Conservation (phyloP, 2,888 invertebrate genomes). For the Megalurothrips usitatus region DNA sequence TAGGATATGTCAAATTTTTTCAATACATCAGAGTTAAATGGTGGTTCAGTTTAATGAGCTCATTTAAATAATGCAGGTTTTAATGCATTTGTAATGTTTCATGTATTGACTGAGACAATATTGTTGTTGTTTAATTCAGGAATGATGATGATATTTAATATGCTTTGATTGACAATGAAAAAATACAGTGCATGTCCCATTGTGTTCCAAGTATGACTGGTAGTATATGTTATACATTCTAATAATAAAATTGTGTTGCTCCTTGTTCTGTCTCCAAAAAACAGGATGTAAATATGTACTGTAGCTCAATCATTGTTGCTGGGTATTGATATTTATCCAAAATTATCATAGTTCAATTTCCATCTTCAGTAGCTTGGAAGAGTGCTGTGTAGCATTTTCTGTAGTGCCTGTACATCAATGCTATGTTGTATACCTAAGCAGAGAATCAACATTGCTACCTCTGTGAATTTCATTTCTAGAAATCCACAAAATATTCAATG, state of each 20-base stretch:
- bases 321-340: not conserved
- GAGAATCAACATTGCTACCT: not conserved
- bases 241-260: not conserved
- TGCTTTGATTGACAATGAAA: not conserved
- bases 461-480: not conserved
- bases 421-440: not conserved
- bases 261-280: not conserved
- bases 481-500: not conserved
- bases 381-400: not conserved
- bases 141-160: not conserved
- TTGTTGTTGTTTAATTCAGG: not conserved
- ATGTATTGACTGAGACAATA: not conserved
- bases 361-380: not conserved
- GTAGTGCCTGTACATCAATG: not conserved
- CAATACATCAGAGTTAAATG: not conserved
- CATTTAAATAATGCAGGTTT: not conserved
- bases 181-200: not conserved
- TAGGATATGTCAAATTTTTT: not conserved
- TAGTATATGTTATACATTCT: not conserved
- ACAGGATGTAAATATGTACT: not conserved
- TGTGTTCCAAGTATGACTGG: not conserved
- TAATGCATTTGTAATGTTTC: not conserved
- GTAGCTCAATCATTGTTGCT: not conserved
- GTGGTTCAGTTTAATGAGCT: not conserved
- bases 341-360: not conserved